Conservation (phyloP, 92 coral and sea anemone species). For the Parazoanthus swiftii region DNA sequence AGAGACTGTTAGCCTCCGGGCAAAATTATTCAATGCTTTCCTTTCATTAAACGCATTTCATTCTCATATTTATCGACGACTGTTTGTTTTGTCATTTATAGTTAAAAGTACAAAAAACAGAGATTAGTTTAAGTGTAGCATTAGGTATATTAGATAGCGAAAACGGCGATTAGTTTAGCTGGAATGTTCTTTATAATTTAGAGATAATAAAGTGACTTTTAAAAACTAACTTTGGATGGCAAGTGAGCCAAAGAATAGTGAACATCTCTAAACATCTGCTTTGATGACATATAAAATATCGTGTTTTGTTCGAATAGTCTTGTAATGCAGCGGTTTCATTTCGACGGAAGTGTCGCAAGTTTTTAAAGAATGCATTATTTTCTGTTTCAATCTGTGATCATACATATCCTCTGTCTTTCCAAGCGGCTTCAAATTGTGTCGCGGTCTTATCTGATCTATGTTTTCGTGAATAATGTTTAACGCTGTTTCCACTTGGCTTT, state of each 20-base stretch:
- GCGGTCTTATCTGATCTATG: constrained; percentile 24
- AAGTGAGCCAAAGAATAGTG: background rate
- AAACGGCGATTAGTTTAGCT: background rate
- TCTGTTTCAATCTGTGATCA: constrained; percentile 21
- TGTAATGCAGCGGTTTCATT: constrained; percentile 34
- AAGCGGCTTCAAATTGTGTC: background rate
- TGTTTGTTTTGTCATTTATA: background rate
- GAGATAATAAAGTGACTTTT: background rate
- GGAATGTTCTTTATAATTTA: background rate
- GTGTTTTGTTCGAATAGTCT: constrained; percentile 51
- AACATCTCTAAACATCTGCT: constrained; percentile 43
- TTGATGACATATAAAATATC: constrained; percentile 50
- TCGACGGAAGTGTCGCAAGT: constrained; percentile 29
- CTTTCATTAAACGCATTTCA: background rate
- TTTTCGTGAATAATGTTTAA: constrained; percentile 23
- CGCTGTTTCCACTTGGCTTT: constrained; percentile 30
- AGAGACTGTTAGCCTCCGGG: constrained; percentile 9
- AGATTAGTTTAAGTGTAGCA: background rate
- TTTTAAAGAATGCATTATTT: constrained; percentile 19
- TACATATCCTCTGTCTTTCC: background rate
- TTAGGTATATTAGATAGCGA: background rate
- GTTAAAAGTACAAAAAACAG: background rate
- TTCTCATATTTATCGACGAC: background rate
- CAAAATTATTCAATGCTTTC: background rate
- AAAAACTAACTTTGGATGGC: too few species aligned